These are phyloP conservation scores for Cercocebus atys DNA, from an alignment of 2,113 vertebrate species.

Conservation along the genomic window DNA sequence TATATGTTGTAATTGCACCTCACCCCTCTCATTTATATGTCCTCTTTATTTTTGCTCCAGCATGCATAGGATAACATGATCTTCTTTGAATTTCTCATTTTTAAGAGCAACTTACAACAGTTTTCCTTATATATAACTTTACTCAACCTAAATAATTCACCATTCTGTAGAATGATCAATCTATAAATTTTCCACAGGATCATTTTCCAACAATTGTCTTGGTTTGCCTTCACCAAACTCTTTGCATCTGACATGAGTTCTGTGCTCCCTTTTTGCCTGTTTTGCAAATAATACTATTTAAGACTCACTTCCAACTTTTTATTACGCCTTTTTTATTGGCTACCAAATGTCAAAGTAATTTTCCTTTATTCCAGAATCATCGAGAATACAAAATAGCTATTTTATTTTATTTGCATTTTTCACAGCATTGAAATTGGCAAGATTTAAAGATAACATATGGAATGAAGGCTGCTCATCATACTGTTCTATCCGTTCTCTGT, in stretches of 20 bases:
- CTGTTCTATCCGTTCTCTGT: not conserved
- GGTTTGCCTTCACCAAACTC: not conserved
- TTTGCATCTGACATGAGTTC: not conserved
- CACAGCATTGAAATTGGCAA: conserved; percentile 34
- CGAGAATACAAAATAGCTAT: conserved; percentile 42
- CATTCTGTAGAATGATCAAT: not conserved
- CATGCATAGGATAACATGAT: not conserved
- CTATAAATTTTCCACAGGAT: not conserved
- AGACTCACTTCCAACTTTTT: conserved; percentile 40
- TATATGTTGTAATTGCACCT: not conserved
- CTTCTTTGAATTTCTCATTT: not conserved
- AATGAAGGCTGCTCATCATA: not conserved
- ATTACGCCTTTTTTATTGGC: conserved; percentile 42
- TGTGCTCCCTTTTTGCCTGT: not conserved
- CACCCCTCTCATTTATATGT: not conserved
- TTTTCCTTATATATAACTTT: not conserved
- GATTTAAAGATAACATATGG: conserved; percentile 48
- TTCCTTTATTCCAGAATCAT: conserved; percentile 19
- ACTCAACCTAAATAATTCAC: not conserved
- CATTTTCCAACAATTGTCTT: not conserved
- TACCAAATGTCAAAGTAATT: conserved; percentile 43
- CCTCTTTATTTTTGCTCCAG: not conserved
- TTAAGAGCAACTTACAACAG: not conserved
- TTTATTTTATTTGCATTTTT: conserved; percentile 32
- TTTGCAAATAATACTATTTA: conserved; percentile 57